Evolutionary conservation across 2,113 vertebrate species (phyloP), one percentile per base, ranked within the genome.

Genomic region (Caranx melampygus): DNA sequence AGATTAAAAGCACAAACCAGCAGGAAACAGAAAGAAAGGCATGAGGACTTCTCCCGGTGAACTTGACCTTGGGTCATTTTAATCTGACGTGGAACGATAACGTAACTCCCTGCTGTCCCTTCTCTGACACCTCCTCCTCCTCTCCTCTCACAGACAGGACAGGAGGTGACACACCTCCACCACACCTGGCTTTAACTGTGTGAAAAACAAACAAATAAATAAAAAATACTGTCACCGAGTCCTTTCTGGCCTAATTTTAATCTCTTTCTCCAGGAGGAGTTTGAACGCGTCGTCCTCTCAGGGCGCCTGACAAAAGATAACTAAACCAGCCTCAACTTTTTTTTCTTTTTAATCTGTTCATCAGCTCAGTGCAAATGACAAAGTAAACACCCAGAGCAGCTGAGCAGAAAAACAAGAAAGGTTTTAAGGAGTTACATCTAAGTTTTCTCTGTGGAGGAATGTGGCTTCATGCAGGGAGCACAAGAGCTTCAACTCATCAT

Each of bases 1-100:
- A 63, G 34, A 62, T 15, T 16, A 34, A 63, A 34, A 67, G 55
- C 37, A 12, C 26, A 33, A 51, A 68, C 47, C 61, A 20, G 62
- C 58, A 60, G 74, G 20, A 59, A 35, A 42, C 0, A 51, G 26
- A 52, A 49, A 33, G 54, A 75, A 57, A 45, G 51, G 16, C 21
- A 65, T 70, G 72, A 88, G 55, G 63, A 67, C 65, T 63, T 44
- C 31, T 84, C 80, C 72, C 77, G 4, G 59, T 0, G 20, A 75
- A 68, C 12, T 31, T 71, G 79, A 70, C 75, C 83, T 67, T 0
- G 49, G 85, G 83, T 86, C 78, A 71, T 74, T 76, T 59, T 59
- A 61, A 75, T 60, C 20, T 63, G 87, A 82, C 42, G 11, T 62
- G 63, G 75, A 87, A 89, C 82, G 63, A 90, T 91, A 78, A 57